Base-by-base conservation (phyloP, 23 tunicate genomes). In the Clavelina lepadiformis region DNA sequence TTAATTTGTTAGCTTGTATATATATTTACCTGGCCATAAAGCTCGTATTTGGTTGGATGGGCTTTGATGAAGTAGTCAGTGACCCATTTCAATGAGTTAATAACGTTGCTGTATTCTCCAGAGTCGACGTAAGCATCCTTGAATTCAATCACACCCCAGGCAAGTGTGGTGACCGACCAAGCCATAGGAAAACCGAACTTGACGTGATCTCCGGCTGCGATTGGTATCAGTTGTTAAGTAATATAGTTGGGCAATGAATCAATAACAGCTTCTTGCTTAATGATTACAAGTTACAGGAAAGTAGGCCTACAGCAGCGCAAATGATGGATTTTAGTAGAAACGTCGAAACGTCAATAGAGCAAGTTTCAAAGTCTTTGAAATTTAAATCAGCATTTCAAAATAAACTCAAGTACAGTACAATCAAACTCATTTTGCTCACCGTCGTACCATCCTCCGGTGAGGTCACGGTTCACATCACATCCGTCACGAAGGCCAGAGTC, bases 381-480 rank as follows among this genome's bases (percentile, higher is more conserved):
- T n/a, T n/a, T n/a, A 41, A 41, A 41, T 8, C 11, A 8, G 49
- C 15, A 8, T 41, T 41, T 41, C 49, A 41, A 41, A 41, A 41
- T 8, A 8, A 8, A 41, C 11, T 41, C 49, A 41, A 41, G 15
- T 53, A 53, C 18, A 13, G 21, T 13, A 53, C 18, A 41, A 41
- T 8, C 13, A 41, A 41, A 15, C 11, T 41, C 15, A 41, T 41
- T 41, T 41, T 41, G 49, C 96, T 73, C 58, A 89, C 97, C 97
- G 51, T 94, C 99, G 65, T 86, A 94, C 92, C 91, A 94, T 46
- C 99, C 99, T 38, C 91, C 91, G 28, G 92, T 94, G 21, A 94
- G 77, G 35, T 94, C 99, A 22, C 50, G 54, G 29, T 81, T 78
- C 2, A 86, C 99, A 32, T 94, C 95, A 69, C 99, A 94, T 19